These are phyloP conservation scores for Psittacula echo DNA, from an alignment of 2,797 vertebrate genomes.

Conservation along the genomic window DNA sequence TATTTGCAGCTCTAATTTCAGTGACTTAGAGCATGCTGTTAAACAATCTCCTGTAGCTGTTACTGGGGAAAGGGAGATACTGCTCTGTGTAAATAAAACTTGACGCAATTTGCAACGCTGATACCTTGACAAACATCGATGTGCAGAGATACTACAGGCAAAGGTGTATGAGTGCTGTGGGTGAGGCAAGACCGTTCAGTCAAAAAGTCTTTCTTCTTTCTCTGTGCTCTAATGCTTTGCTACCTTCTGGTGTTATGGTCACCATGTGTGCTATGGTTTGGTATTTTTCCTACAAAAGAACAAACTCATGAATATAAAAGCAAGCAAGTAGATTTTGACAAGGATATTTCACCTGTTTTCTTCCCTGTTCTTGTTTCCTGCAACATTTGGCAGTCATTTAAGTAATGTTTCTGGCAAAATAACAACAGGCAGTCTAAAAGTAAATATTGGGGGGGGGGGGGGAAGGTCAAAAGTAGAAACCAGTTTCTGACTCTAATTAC, in stretches of 20 bases:
- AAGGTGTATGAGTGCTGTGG: background rate
- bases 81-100: conserved; percentile 23
- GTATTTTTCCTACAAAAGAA: background rate
- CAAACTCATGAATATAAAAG: background rate
- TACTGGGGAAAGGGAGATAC: background rate
- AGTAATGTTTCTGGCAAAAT: background rate
- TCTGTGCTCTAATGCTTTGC: background rate
- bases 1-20: conserved; percentile 54
- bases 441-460: background rate
- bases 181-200: background rate
- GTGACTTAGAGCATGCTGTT: background rate
- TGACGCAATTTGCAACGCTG: conserved; percentile 15
- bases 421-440: conserved; percentile 13
- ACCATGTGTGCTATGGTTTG: background rate
- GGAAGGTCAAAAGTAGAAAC: background rate
- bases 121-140: background rate
- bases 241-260: background rate
- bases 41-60: background rate
- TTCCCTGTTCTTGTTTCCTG: conserved; percentile 1
- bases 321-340: background rate
- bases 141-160: background rate
- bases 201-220: background rate
- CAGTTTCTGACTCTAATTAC: background rate
- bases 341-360: conserved; percentile 13
- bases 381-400: conserved; percentile 11